phyloP scores from a whole-genome alignment of 2,888 invertebrate genomes.

The Xestia sexstrigata region DNA sequence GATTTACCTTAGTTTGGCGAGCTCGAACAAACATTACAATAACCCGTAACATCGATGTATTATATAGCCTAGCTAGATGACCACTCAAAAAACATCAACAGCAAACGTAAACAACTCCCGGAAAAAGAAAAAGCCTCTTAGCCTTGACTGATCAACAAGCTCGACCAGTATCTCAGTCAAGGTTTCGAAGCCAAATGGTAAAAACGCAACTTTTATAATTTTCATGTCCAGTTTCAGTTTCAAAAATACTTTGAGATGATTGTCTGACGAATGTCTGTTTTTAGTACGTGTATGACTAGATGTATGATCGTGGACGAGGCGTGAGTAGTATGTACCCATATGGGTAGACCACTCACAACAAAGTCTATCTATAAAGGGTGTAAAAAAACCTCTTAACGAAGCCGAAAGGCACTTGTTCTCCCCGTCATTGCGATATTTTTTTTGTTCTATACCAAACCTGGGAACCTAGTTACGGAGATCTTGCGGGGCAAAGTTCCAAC shows the following conservation, averaged over 20 bases:
- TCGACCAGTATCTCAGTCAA: conserved; percentile 13
- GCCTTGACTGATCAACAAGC: conserved; percentile 7
- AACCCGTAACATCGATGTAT: background rate
- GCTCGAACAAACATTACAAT: background rate
- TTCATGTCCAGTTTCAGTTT: background rate
- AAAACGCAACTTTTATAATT: background rate
- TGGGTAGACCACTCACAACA: too few species aligned
- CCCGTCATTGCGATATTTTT: too few species aligned
- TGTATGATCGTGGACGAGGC: background rate
- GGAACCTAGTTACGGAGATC: too few species aligned
- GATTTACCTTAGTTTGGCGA: background rate
- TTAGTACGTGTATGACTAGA: background rate
- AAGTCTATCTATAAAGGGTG: too few species aligned
- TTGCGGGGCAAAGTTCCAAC: too few species aligned
- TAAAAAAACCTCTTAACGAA: too few species aligned
- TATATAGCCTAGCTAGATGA: background rate
- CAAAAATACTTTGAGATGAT: background rate
- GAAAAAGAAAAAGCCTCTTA: conserved; percentile 1
- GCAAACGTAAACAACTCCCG: background rate
- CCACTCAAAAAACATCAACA: background rate
- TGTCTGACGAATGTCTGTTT: background rate
- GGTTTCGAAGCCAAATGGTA: background rate
- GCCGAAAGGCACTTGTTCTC: too few species aligned
- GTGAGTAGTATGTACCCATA: background rate
- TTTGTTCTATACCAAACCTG: too few species aligned